Base-by-base conservation (phyloP, 1,140 invertebrate species). In the Solenopsis fugax region DNA sequence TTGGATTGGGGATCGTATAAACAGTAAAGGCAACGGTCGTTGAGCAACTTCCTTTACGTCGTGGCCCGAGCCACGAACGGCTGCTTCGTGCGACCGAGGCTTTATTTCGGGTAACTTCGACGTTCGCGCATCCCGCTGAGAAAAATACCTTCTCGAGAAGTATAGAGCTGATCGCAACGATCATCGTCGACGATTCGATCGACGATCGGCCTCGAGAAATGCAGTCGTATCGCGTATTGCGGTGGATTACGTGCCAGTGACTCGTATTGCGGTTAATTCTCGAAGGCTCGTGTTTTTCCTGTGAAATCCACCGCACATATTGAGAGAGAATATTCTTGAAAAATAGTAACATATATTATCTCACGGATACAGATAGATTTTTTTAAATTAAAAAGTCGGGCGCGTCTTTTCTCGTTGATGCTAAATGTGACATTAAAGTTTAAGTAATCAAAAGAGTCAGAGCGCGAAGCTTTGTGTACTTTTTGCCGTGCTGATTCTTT, bases 41-140 rank as follows among this genome's bases (percentile, higher is more conserved):
- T 82, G 80, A 82, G 80, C 80, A 82, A 82, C 80, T 82, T 82
- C 80, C 80, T 82, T 82, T 82, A 82, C 80, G 80, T 73, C 67
- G 80, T 82, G 54, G 80, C 80, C 24, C 48, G 24, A 73, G 80
- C 88, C 73, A 78, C 65, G 58, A 80, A 86, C 58, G 71, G 62
- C 71, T 54, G 85, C 64, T 77, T 71, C 67, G 81, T 37, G 73
- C 73, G 82, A 75, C 72, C 82, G 71, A 77, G 80, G 65, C 65
- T 88, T 88, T 89, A 89, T 89, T 89, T 75, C 88, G 76, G 82
- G 65, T 80, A 67, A 85, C 67, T 85, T 75, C 67, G 24, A 60
- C 80, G 45, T 58, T 54, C 37, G 77, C 80, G 52, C 50, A 24
- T 18, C 13, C 4, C 29, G 13, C 24, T 18, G 80, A 73, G 80